These are phyloP conservation scores for Albula goreensis DNA, from an alignment of 2,113 vertebrate genomes.

Conservation along the genomic window DNA sequence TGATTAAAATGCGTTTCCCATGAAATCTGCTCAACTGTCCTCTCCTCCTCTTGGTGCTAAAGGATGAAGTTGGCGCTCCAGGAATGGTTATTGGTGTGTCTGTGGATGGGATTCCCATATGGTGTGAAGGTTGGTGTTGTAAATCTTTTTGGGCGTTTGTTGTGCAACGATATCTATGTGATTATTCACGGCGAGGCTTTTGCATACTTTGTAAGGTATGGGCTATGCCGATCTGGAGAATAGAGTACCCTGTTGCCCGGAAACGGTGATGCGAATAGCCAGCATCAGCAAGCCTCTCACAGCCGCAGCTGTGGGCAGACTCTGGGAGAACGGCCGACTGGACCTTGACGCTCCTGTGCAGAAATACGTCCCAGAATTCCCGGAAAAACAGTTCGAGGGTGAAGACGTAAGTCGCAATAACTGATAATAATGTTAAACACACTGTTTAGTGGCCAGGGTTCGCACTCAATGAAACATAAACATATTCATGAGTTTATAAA, in stretches of 20 bases:
- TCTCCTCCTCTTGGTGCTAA: slow-evolving; percentile 21
- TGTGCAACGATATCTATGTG: neutral
- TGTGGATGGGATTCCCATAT: slow-evolving; percentile 87
- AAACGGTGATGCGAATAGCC: slow-evolving; percentile 90
- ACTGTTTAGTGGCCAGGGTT: no score
- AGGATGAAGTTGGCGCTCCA: slow-evolving; percentile 91
- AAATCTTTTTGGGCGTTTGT: neutral
- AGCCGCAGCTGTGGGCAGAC: slow-evolving; percentile 82
- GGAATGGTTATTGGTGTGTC: slow-evolving; percentile 90
- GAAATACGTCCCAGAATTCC: slow-evolving; percentile 93
- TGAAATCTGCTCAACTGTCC: neutral
- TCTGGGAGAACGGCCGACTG: slow-evolving; percentile 87
- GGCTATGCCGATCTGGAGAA: slow-evolving; percentile 95
- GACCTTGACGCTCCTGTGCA: slow-evolving; percentile 91
- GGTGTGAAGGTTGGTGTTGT: slow-evolving; percentile 84
- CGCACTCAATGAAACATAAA: no score
- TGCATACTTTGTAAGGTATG: slow-evolving; percentile 69
- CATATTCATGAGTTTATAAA: no score
- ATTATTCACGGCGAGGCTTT: neutral
- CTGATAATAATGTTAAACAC: neutral
- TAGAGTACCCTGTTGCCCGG: slow-evolving; percentile 79
- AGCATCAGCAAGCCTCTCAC: slow-evolving; percentile 97
- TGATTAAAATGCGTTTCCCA: neutral
- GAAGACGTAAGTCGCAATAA: slow-evolving; percentile 76
- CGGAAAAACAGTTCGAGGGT: slow-evolving; percentile 87